These are phyloP conservation scores for Numida meleagris DNA, from an alignment of 2,113 vertebrate genomes.

Conservation along the genomic window DNA sequence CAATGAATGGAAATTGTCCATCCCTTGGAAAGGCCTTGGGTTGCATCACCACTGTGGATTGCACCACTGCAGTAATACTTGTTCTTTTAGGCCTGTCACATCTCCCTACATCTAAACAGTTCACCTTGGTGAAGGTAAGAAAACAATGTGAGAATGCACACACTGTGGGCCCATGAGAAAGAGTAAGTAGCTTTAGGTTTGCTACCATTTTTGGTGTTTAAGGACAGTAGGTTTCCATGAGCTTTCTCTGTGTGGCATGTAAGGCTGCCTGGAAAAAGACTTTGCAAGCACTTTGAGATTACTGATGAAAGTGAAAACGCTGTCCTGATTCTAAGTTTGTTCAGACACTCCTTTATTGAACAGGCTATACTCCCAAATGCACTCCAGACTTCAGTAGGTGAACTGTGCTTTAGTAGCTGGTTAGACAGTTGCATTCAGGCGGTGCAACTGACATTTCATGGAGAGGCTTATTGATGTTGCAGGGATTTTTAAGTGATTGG, in stretches of 20 bases:
- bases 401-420: background rate
- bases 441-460: background rate
- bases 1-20: background rate
- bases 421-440: constrained; percentile 20
- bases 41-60: background rate
- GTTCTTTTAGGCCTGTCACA: background rate
- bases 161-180: fast-evolving
- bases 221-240: background rate
- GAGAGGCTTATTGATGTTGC: constrained; percentile 23
- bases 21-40: background rate
- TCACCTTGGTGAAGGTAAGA: fast-evolving
- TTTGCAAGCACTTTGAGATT: background rate
- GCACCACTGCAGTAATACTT: background rate
- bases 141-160: background rate
- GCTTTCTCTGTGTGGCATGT: background rate
- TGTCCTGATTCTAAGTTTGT: background rate
- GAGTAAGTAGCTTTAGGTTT: background rate
- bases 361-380: background rate
- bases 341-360: background rate
- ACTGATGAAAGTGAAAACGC: constrained; percentile 15
- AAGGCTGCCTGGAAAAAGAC: constrained; percentile 12
- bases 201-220: background rate
- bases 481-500: constrained; percentile 57
- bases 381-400: background rate
- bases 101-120: background rate